Base-by-base conservation (phyloP, 1,140 invertebrate genomes). In the Latrodectus geometricus region DNA sequence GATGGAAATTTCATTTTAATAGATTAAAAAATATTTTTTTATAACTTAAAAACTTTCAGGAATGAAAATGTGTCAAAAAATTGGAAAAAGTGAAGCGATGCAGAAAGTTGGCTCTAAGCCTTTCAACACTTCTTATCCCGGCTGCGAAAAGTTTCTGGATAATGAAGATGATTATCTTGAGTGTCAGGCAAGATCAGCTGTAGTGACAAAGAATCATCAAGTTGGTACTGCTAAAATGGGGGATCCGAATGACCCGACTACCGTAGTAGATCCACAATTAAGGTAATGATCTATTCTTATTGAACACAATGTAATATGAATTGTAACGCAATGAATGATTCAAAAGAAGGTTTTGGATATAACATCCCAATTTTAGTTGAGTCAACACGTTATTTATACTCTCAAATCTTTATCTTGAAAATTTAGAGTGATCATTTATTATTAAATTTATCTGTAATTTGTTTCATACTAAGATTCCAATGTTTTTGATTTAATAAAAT, bases 91-190 rank as follows among this genome's bases (percentile, higher is more conserved):
- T 68, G 5, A 49, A 9, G 4, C 35, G 4, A 50, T 79, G 35
- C 23, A 48, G 89, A 88, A 90, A 78, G 95, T 96, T 68, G 95
- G 95, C 0, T 93, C 96, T 0, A 92, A 94, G 69, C 95, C 95
- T 83, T 94, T 96, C 89, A 92, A 90, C 49, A 94, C 94, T 68
- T 93, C 93, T 0, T 88, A 95, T 49, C 96, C 96, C 0, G 95
- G 95, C 21, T 97, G 96, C 89, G 94, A 93, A 86, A 92, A 95
- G 69, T 92, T 93, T 35, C 92, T 93, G 87, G 96, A 96, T 89
- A 93, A 93, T n/a, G 94, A 94, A 0, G 96, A 97, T 87, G 93
- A 93, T 5, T 97, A 97, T 89, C 94, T 96, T 92, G 95, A 96
- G 89, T 97, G 96, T 89, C 94, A 95, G 89, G 95, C 96, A 17